Evolutionary conservation across 2,888 invertebrate genomes (phyloP), one percentile per base, ranked within the genome.

Genomic region (Aquatica leii): DNA sequence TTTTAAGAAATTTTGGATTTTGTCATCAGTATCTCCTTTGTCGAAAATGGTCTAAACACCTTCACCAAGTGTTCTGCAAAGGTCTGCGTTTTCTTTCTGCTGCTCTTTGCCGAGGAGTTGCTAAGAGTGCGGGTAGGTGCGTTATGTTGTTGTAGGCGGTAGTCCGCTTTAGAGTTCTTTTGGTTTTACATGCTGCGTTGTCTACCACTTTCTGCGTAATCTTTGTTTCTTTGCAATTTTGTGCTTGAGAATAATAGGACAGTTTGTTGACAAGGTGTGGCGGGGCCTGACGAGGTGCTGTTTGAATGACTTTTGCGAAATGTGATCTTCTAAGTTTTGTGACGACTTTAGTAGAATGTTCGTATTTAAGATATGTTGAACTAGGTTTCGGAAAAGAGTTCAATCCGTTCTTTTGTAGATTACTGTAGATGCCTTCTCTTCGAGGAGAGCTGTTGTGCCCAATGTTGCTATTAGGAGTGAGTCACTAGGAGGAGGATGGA

Each of bases 11-110:
- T 49, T 34, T 17, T 34, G 37, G 21, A 49, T 40, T 14, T 63
- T 54, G 14, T 41, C 24, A 14, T 59, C 59, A 15, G 24, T 24
- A 49, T 37, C 51, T 58, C 21, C 49, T 15, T 37, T 9, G 52
- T 18, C 17, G 49, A 14, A 54, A 66, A 15, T 3, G 69, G 68
- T 63, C 50, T 51, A 50, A 53, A 62, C 6, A 59, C 43, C 11
- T 59, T 41, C n/a, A 18, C 43, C 17, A 62, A 37, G 43, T 58
- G 40, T 49, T 63, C 37, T 1, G 59, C 56, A 46, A 52, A 40
- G 50, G 48, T n/a, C n/a, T n/a, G n/a, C n/a, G n/a, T n/a, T n/a
- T 40, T 61, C 59, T 48, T 1, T 69, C 71, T 51, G 70, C 72
- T 43, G 69, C 69, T 1, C 31, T 8, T 34, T 31, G 54, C 51